Evolutionary conservation across 2,888 invertebrate genomes (phyloP).

Genomic region (Lordiphosa andalusiaca): DNA sequence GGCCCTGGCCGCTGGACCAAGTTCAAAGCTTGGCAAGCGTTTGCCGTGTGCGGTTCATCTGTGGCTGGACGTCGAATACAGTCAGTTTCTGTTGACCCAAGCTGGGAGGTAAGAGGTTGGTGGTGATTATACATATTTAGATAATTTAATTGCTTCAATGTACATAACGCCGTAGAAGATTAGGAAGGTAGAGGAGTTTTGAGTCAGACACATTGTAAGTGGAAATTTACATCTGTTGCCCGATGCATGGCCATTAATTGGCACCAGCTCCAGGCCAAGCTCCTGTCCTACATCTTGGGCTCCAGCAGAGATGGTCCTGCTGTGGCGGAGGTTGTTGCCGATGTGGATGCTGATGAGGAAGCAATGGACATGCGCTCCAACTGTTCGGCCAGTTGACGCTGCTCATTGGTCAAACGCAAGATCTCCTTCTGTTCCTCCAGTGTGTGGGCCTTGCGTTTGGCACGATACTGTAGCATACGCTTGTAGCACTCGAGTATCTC

Average conservation of each 20-base stretch:
- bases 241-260: slow-evolving; percentile 69
- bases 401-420: slow-evolving; percentile 86
- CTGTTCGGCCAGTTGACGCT: slow-evolving; percentile 80
- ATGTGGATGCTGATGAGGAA: too few species aligned
- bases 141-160: slow-evolving; percentile 8
- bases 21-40: slow-evolving; percentile 24
- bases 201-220: slow-evolving; percentile 48
- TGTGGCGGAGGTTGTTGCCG: background rate
- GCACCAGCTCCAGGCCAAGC: slow-evolving; percentile 66
- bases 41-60: slow-evolving; percentile 25
- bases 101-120: too few species aligned
- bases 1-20: background rate
- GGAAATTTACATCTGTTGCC: slow-evolving; percentile 44
- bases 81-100: too few species aligned
- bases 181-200: too few species aligned
- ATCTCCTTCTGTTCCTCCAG: slow-evolving; percentile 91
- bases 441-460: slow-evolving; percentile 89
- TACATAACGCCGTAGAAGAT: slow-evolving; percentile 5
- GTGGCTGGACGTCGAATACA: slow-evolving; percentile 34
- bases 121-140: background rate
- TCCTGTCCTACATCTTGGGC: slow-evolving; percentile 66
- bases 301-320: slow-evolving; percentile 4
- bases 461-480: slow-evolving; percentile 88
- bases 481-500: slow-evolving; percentile 92
- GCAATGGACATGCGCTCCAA: slow-evolving; percentile 62